Conservation (phyloP, 37 sponge, comb jelly and placozoan genomes). For the Tethya wilhelma region DNA sequence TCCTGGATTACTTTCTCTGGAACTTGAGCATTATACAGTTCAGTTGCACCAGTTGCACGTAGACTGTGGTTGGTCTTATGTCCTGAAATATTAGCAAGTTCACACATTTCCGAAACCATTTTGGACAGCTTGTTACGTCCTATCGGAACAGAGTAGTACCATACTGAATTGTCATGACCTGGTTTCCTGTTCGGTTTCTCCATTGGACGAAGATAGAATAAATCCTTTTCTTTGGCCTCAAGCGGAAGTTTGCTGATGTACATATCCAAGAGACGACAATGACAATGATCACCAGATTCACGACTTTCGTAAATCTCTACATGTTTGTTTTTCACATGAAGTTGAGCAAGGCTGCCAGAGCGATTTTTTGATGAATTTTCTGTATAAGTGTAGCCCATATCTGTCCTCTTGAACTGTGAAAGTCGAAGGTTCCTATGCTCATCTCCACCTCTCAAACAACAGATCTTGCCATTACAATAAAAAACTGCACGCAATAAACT, state of each 20-base stretch:
- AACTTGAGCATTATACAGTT: constrained; percentile 19
- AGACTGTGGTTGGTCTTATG: too few relatives aligned
- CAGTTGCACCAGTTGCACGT: too few relatives aligned
- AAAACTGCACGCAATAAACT: too few relatives aligned
- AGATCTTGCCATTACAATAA: too few relatives aligned
- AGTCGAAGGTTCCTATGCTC: too few relatives aligned
- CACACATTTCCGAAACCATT: constrained; percentile 18
- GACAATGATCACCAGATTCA: constrained; percentile 1
- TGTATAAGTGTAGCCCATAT: neutral
- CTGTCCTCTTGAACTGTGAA: too few relatives aligned
- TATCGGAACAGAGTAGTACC: neutral
- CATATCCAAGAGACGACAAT: neutral
- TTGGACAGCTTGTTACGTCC: constrained; percentile 5
- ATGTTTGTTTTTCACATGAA: neutral
- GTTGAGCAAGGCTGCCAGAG: constrained; percentile 12
- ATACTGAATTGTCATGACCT: neutral
- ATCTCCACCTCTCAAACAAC: too few relatives aligned
- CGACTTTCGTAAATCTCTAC: neutral
- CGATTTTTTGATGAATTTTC: constrained; percentile 21
- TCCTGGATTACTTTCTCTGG: constrained; percentile 44
- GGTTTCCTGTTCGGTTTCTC: neutral
- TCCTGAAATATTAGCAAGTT: constrained; percentile 20
- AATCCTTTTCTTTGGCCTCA: neutral
- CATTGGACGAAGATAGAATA: constrained; percentile 2
- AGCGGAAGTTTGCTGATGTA: constrained; percentile 3